Evolutionary conservation across 37 sponge, comb jelly and placozoan genomes (phyloP).

Genomic region (Axinella damicornis): DNA sequence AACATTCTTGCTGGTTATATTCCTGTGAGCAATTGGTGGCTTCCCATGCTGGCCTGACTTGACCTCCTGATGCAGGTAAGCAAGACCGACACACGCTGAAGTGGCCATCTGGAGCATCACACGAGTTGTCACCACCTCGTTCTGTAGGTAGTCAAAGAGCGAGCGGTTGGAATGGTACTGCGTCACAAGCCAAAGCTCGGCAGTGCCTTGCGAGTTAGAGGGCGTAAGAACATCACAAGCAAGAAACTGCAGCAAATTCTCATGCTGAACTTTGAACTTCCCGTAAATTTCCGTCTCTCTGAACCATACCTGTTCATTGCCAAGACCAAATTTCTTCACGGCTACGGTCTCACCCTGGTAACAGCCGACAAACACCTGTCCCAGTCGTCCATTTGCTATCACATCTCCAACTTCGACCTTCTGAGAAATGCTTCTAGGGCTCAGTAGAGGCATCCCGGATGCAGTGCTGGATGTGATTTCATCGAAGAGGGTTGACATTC

Average conservation of each 20-base stretch:
- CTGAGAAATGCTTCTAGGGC: slow-evolving; percentile 79
- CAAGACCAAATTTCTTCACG: slow-evolving; percentile 89
- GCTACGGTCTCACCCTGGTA: slow-evolving; percentile 88
- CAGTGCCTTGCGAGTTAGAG: slow-evolving; percentile 65
- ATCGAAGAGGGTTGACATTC: not conserved
- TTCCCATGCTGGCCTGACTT: slow-evolving; percentile 27
- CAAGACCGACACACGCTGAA: slow-evolving; percentile 82
- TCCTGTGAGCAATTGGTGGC: slow-evolving; percentile 87
- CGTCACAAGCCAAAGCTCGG: slow-evolving; percentile 93
- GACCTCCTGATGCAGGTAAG: slow-evolving; percentile 73
- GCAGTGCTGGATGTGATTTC: slow-evolving; percentile 76
- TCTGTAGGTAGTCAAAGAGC: slow-evolving; percentile 85
- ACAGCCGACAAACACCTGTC: slow-evolving; percentile 77
- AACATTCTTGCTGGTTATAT: slow-evolving; percentile 91
- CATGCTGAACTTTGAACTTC: slow-evolving; percentile 85
- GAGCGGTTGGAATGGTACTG: slow-evolving; percentile 94
- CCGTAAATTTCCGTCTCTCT: slow-evolving; percentile 94
- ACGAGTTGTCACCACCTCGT: slow-evolving; percentile 3
- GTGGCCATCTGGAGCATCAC: slow-evolving; percentile 35
- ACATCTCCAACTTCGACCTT: slow-evolving; percentile 69
- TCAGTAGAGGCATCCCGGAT: slow-evolving; percentile 70
- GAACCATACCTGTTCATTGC: slow-evolving; percentile 85
- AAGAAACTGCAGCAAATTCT: slow-evolving; percentile 87
- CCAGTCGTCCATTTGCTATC: slow-evolving; percentile 91
- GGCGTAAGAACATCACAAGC: slow-evolving; percentile 90